A percentile compares a stretch with the other conserved stretches of the same genome.
Conservation (phyloP, 2,113 vertebrate species). For the Clarias batrachus region DNA sequence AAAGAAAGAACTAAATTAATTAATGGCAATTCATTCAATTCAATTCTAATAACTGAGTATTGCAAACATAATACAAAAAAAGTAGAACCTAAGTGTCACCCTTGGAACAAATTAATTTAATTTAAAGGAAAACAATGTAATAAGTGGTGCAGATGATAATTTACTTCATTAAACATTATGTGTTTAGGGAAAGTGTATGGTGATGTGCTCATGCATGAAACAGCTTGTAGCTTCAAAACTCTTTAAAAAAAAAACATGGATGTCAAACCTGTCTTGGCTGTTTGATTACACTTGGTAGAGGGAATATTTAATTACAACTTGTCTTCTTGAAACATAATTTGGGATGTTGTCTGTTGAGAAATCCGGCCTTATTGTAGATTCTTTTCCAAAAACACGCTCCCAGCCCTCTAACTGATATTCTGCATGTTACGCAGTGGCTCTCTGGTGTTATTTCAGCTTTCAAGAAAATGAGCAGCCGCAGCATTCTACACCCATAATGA, state of each 20-base stretch:
- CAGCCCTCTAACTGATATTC: not conserved
- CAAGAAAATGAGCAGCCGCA: conserved; percentile 5
- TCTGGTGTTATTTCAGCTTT: conserved; percentile 32
- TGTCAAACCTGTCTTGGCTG: not conserved
- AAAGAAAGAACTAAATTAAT: not conserved
- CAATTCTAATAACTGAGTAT: not conserved
- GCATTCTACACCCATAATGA: conserved; percentile 18
- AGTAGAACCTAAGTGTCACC: not conserved
- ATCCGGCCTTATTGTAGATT: conserved; percentile 1
- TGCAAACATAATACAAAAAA: not conserved
- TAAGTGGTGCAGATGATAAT: not conserved
- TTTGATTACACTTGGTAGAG: not conserved
- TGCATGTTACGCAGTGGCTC: not conserved
- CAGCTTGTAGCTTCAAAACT: not conserved
- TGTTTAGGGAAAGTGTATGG: not conserved
- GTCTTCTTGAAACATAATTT: conserved; percentile 12
- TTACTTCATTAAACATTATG: not conserved
- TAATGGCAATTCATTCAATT: not conserved
- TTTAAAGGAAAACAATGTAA: not conserved
- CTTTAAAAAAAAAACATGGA: not conserved
- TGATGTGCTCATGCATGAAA: not conserved
- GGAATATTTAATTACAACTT: not conserved
- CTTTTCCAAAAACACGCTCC: not conserved
- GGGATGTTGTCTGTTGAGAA: not conserved
- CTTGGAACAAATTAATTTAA: not conserved